Conservation (phyloP, 2,113 vertebrate species). For the Caloenas nicobarica region DNA sequence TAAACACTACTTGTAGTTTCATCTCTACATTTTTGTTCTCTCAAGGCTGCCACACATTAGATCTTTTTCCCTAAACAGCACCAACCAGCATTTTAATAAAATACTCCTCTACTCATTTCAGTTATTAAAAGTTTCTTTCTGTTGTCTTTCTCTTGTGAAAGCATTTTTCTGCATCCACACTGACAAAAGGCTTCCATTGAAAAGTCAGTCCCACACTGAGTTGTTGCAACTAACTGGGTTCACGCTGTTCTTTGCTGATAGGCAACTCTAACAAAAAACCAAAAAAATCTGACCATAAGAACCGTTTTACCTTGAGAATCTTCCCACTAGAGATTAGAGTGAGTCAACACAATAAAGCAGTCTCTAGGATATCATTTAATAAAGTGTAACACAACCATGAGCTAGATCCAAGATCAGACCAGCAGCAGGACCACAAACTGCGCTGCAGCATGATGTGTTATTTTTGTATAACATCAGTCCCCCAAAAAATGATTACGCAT, state of each 20-base stretch:
- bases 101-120: background rate
- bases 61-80: background rate
- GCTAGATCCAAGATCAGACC: background rate
- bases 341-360: background rate
- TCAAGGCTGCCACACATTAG: background rate
- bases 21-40: background rate
- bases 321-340: background rate
- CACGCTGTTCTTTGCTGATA: background rate
- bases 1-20: background rate
- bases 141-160: background rate
- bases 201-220: background rate
- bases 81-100: background rate
- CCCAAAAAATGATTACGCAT: fast-evolving
- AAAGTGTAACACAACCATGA: background rate
- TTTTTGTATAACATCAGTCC: background rate
- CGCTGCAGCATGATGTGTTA: background rate
- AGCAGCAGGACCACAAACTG: background rate
- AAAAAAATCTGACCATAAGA: background rate
- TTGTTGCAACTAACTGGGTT: background rate
- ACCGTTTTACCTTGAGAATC: background rate
- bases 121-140: background rate
- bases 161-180: background rate
- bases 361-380: background rate
- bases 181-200: background rate
- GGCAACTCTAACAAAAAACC: background rate